Percentiles rank a stretch among this genome's conserved stretches.
phyloP scores from a whole-genome alignment of 2,113 vertebrate species.

The Salvelinus namaycush region DNA sequence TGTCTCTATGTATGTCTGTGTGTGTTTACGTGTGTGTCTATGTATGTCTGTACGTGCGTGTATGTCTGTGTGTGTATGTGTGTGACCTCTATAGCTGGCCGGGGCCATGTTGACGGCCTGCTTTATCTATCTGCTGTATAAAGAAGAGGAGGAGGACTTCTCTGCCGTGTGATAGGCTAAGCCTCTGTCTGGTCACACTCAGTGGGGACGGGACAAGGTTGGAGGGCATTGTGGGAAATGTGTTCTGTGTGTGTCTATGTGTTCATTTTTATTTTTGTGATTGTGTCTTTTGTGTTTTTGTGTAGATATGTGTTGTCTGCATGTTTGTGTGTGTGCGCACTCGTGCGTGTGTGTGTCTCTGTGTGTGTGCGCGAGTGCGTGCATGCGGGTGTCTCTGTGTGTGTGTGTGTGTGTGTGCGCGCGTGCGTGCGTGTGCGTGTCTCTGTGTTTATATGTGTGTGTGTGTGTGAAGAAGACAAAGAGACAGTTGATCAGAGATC shows the following conservation, averaged over 20 bases:
- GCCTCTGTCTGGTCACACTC: constrained; percentile 52
- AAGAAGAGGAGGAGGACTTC: constrained; percentile 72
- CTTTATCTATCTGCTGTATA: constrained; percentile 76
- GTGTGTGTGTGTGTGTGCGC: too few relatives aligned
- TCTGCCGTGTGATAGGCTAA: constrained; percentile 65
- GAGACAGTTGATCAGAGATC: not conserved
- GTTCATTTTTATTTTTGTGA: not conserved
- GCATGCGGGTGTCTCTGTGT: not conserved
- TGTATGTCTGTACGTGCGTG: too few relatives aligned
- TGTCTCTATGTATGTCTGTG: too few relatives aligned
- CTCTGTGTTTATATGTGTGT: rapidly evolving
- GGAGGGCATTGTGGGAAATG: constrained; percentile 44
- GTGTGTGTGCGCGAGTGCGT: not conserved
- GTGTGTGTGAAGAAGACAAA: not conserved
- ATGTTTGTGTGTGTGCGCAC: too few relatives aligned
- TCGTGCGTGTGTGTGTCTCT: not conserved
- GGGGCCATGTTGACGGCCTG: constrained; percentile 71
- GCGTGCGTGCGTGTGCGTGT: too few relatives aligned
- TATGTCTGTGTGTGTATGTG: not conserved
- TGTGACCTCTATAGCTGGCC: constrained; percentile 61
- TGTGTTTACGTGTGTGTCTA: too few relatives aligned
- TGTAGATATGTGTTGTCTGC: not conserved
- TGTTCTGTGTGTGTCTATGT: not conserved
- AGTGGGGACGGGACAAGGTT: constrained; percentile 57
- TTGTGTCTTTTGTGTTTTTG: not conserved